Conservation (phyloP, 2,797 vertebrate species). For the Gambelia wislizenii region DNA sequence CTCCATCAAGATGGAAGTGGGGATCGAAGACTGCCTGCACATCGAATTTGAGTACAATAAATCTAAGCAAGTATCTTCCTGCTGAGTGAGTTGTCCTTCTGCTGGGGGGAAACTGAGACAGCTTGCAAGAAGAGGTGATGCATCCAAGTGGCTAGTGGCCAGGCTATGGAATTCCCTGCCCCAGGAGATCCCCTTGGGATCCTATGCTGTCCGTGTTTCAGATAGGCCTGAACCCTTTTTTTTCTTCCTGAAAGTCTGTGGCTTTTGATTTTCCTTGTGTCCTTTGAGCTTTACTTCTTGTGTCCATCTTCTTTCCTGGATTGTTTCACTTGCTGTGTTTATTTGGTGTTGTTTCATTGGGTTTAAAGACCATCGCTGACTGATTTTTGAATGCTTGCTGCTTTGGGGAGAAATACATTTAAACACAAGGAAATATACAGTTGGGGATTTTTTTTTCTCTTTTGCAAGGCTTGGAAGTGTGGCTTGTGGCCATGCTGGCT, state of each 20-base stretch:
- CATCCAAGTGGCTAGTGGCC: neutral
- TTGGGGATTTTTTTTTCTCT: neutral
- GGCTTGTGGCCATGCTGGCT: neutral
- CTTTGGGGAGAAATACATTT: neutral
- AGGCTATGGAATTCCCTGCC: neutral
- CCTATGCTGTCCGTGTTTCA: neutral
- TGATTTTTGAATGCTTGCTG: neutral
- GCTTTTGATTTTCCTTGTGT: neutral
- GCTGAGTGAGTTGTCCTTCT: neutral
- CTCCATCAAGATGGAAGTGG: constrained; percentile 99
- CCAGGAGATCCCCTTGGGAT: neutral
- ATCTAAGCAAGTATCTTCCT: constrained; percentile 89
- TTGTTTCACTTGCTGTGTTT: neutral
- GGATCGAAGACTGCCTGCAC: constrained; percentile 98
- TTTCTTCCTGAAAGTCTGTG: neutral
- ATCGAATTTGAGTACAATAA: constrained; percentile 99
- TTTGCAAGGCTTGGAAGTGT: neutral
- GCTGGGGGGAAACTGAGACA: fast-evolving
- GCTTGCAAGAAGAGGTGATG: neutral
- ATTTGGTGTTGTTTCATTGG: neutral
- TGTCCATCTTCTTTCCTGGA: neutral
- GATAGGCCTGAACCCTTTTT: no score
- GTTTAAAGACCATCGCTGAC: neutral
- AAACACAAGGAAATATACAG: neutral
- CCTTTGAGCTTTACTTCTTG: neutral